Evolutionary conservation across 1,140 invertebrate genomes (phyloP), one percentile per base, ranked within the genome.

Genomic region (Dreissena rostriformis): DNA sequence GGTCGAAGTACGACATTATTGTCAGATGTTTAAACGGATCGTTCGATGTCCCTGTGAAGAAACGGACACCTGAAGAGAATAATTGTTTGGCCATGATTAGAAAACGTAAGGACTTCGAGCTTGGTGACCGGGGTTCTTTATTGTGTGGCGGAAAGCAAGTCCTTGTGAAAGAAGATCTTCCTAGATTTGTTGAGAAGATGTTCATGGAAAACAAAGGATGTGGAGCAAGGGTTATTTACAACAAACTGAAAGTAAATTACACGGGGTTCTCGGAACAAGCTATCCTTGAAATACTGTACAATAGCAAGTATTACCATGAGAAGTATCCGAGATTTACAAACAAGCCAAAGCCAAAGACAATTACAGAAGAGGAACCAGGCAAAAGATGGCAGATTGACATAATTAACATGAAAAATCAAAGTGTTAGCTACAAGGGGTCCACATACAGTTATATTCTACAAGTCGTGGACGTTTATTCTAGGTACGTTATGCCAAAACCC

Each of bases 11-110:
- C 53, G 53, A 57, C 53, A 57, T 57, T 57, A 57, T 57, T 57
- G 53, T 57, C 53, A 57, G 53, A 57, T 57, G 53, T 57, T 57
- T 57, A 57, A 57, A 57, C 53, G 53, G 53, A 57, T 57, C 53
- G 53, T 57, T 57, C 53, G 53, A 57, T 57, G 53, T 57, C 53
- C 53, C 53, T 57, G 53, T 57, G 53, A 57, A 57, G 53, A 57
- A 57, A 57, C 53, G 53, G 53, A 57, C 53, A 57, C 53, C 53
- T 57, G 53, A 57, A 57, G 53, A 57, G 65, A 67, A 67, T 67
- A 67, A 67, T 67, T 67, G 65, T 67, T 67, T 67, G 65, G 65
- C 65, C 65, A 67, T 67, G 65, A 67, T 67, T 67, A 67, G 65
- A 67, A 67, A 67, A 67, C 65, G 65, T 67, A 67, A 67, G 65